These are phyloP conservation scores for Spodoptera exigua DNA, from an alignment of 2,888 invertebrate species.

Conservation along the genomic window DNA sequence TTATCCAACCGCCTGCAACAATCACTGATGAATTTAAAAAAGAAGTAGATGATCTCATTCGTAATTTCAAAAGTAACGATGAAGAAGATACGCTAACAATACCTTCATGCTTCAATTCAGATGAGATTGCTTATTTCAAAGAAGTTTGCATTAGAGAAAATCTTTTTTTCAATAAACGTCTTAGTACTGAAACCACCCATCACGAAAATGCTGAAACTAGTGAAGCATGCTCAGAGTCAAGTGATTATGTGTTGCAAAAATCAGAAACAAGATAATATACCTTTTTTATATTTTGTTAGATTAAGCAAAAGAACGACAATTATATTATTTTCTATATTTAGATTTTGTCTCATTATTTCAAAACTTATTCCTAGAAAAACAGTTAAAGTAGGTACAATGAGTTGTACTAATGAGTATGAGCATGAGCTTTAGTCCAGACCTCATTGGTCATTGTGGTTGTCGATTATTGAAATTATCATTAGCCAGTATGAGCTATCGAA, in stretches of 20 bases:
- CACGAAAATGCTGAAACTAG: slow-evolving; percentile 11
- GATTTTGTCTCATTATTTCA: too few species aligned
- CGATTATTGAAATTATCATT: too few species aligned
- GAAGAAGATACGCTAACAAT: slow-evolving; percentile 82
- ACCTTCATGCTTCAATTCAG: slow-evolving; percentile 81
- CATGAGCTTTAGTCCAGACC: too few species aligned
- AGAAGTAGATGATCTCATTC: slow-evolving; percentile 83
- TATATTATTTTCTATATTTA: too few species aligned
- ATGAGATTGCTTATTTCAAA: slow-evolving; percentile 84
- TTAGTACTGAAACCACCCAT: slow-evolving; percentile 49
- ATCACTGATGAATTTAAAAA: slow-evolving; percentile 78
- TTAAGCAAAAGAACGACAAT: too few species aligned
- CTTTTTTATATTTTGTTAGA: too few species aligned
- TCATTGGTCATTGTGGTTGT: too few species aligned
- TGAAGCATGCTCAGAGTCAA: slow-evolving; percentile 12
- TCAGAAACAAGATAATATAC: not conserved
- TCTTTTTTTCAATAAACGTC: slow-evolving; percentile 76
- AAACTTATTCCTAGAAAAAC: too few species aligned
- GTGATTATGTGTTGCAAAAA: slow-evolving; percentile 29
- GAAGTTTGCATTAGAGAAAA: slow-evolving; percentile 82
- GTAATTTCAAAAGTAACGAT: slow-evolving; percentile 79
- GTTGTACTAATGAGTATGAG: too few species aligned
- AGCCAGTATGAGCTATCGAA: too few species aligned
- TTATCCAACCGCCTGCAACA: slow-evolving; percentile 45
- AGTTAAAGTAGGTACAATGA: too few species aligned